A percentile compares a stretch with the other conserved stretches of the same genome.
phyloP scores from a whole-genome alignment of 2,888 invertebrate genomes.

The Noctua janthe region DNA sequence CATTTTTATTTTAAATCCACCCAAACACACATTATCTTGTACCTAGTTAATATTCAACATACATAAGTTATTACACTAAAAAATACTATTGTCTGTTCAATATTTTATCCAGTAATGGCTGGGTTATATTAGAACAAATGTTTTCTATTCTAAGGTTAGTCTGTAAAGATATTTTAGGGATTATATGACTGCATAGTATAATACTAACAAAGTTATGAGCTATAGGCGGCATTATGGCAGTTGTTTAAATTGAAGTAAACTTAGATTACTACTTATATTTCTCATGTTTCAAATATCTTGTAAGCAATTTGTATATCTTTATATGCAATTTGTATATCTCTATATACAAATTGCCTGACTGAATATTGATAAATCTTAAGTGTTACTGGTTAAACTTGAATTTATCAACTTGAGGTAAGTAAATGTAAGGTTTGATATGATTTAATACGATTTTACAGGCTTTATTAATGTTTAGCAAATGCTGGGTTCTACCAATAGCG shows the following conservation, averaged over 20 bases:
- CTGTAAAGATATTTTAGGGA: slow-evolving; percentile 55
- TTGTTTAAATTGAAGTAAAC: slow-evolving; percentile 35
- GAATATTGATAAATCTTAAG: not conserved
- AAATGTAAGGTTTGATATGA: not conserved
- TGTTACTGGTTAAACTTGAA: not conserved
- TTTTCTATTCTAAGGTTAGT: slow-evolving; percentile 55
- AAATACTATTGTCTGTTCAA: slow-evolving; percentile 24
- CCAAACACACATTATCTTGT: slow-evolving; percentile 6
- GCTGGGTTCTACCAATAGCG: not conserved
- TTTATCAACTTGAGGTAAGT: not conserved
- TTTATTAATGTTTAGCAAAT: not conserved
- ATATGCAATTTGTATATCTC: no score
- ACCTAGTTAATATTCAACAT: not conserved
- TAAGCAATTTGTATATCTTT: not conserved
- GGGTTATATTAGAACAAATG: slow-evolving; percentile 62
- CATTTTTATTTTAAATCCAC: slow-evolving; percentile 31
- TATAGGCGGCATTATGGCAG: slow-evolving; percentile 8
- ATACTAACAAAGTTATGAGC: slow-evolving; percentile 33
- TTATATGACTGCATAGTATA: slow-evolving; percentile 64
- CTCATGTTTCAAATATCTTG: not conserved
- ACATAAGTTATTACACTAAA: not conserved
- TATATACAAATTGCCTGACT: not conserved
- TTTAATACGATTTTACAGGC: not conserved
- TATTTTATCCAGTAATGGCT: slow-evolving; percentile 16
- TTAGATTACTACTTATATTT: not conserved